Conservation (phyloP, 2,113 vertebrate species). For the Potamarius usumacintae region DNA sequence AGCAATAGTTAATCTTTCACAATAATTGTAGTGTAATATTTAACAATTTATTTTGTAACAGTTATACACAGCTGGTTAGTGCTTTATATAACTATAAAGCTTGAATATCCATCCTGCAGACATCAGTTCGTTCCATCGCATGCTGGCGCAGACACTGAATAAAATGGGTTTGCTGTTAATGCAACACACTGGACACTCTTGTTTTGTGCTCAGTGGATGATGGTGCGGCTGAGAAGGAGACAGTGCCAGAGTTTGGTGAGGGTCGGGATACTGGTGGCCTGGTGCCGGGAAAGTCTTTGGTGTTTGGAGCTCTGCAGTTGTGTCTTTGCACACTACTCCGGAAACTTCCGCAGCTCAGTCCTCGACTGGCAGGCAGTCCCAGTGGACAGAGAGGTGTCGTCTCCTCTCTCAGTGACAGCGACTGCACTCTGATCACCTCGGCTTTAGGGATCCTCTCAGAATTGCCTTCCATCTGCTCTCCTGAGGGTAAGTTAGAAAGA, state of each 20-base stretch:
- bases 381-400: constrained; percentile 68
- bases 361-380: constrained; percentile 79
- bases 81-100: too few species aligned
- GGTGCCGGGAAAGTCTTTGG: constrained; percentile 88
- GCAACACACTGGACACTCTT: not conserved
- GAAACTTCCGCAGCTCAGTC: constrained; percentile 88
- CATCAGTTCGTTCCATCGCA: not conserved
- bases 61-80: too few species aligned
- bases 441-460: constrained; percentile 86
- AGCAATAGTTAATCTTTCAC: too few species aligned
- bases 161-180: not conserved
- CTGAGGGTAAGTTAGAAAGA: constrained; percentile 79
- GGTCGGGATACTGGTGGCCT: constrained; percentile 91
- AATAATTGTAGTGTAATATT: too few species aligned
- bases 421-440: constrained; percentile 77
- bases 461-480: constrained; percentile 89
- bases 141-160: not conserved
- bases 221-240: constrained; percentile 96
- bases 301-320: constrained; percentile 86
- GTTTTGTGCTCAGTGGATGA: constrained; percentile 81
- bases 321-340: constrained; percentile 90
- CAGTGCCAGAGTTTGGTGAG: constrained; percentile 90
- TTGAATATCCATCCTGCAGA: too few species aligned
- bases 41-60: too few species aligned
- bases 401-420: constrained; percentile 75